Evolutionary conservation across 2,888 invertebrate species (phyloP), one percentile per base, ranked within the genome.

Genomic region (Brenthis ino): DNA sequence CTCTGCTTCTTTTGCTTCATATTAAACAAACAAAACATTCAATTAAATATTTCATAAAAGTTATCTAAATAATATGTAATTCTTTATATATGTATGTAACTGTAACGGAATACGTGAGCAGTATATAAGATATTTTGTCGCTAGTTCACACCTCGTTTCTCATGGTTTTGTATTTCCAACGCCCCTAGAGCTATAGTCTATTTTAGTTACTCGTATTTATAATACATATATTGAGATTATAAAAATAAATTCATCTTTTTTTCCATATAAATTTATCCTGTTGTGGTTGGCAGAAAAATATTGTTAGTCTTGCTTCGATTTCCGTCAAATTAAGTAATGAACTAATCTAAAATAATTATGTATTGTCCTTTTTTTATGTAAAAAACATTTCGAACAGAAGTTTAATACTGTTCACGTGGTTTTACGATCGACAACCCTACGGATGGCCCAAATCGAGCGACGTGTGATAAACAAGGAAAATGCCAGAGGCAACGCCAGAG

Each of bases 401-500:
- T 28, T 61, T 12, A 48, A 24, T 14, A 14, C 13, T 47, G 64
- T 47, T 56, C 24, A 51, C 13, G 28, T 20, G 16, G 50, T 50
- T 61, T 67, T 60, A 47, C 58, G 33, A 37, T 61, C 37, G 67
- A n/a, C 61, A 67, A 57, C 67, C 72, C 72, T 70, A 24, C 50
- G 56, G 66, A 33, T 53, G 64, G 65, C 67, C 43, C 37, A 58
- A 57, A 64, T 65, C 20, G 67, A 63, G 64, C 55, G 76, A 77
- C 78, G 79, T 80, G 80, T 77, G 77, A 81, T 83, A 82, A 85
- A 85, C 85, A 85, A 43, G 84, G 85, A 85, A 86, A 85, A 85
- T 76, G 78, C 76, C 77, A 68, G 76, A 75, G 76, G 77, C 78
- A 77, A 76, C 71, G 72, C 69, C 71, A 58, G 63, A 63, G 68